phyloP scores from a whole-genome alignment of 2,888 invertebrate genomes.

The Drosophila atripex region DNA sequence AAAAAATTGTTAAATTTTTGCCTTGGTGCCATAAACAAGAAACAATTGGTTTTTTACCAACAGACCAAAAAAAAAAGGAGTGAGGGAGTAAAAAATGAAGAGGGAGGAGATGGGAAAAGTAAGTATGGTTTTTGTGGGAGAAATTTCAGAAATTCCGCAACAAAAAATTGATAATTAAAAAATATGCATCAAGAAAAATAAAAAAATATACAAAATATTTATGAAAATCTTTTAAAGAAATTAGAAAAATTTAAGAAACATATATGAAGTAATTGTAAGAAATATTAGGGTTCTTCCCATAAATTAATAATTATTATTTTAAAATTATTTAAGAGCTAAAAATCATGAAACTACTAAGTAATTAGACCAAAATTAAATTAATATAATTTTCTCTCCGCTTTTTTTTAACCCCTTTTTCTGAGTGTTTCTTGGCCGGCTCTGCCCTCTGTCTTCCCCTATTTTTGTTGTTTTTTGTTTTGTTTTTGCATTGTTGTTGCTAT shows the following conservation, averaged over 20 bases:
- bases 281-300: neutral
- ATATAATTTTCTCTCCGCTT: neutral
- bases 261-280: neutral
- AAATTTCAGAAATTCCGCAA: neutral
- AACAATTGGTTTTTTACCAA: constrained; percentile 63
- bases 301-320: no score
- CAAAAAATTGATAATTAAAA: neutral
- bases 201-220: neutral
- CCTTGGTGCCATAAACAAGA: constrained; percentile 62
- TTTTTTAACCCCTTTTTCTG: neutral
- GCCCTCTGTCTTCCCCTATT: constrained; percentile 23
- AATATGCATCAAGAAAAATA: neutral
- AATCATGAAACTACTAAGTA: neutral
- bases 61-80: constrained; percentile 5
- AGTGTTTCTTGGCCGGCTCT: constrained; percentile 13
- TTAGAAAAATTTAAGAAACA: no score
- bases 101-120: neutral
- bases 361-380: neutral
- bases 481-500: constrained; percentile 52
- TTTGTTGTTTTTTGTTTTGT: constrained; percentile 14
- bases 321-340: neutral
- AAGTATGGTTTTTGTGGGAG: constrained; percentile 2
- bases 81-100: neutral
- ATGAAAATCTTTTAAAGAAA: no score
- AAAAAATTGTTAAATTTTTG: constrained; percentile 62